Evolutionary conservation across 2,797 vertebrate species (phyloP), one percentile per base, ranked within the genome.

Genomic region (Amniataba percoides): DNA sequence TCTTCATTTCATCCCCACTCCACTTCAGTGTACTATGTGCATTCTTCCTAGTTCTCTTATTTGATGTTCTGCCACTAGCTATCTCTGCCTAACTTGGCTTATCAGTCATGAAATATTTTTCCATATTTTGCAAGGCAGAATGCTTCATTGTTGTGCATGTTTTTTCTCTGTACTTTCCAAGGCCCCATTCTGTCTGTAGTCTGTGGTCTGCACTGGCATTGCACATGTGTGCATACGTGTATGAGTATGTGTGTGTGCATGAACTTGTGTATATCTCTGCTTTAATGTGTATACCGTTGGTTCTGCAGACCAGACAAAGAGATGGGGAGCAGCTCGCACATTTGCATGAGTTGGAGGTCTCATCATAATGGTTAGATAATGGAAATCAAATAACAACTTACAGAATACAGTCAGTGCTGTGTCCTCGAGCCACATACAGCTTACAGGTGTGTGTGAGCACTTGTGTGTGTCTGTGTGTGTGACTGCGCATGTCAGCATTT

Each of bases 381-480:
- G 83, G 85, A 89, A 91, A 91, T 91, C 81, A 88, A 92, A 91
- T 91, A 83, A 87, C 83, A 87, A 89, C 86, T 81, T 84, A 82
- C 70, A 18, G 51, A 87, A 71, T 61, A 45, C 58, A 84, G 73
- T 76, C 74, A 62, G 67, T 19, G 56, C 75, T 8, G 36, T 80
- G 86, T 89, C 87, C 85, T 83, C 85, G 78, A 78, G 60, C 53
- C 59, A 55, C 81, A 71, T 63, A 63, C 77, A 31, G 40, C 59
- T 58, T 75, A 86, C 86, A 91, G 86, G 80, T 89, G 84, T 81
- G 84, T 81, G 71, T 82, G 72, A 45, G 48, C 49, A 56, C 59
- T 51, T 73, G 66, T 55, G 27, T 45, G 63, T 70, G 49, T 49
- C 63, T 52, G 67, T 65, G 61, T 49, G 6, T 72, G 71, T 25